Conservation (phyloP, 2,888 invertebrate genomes). For the Molorchus minor region DNA sequence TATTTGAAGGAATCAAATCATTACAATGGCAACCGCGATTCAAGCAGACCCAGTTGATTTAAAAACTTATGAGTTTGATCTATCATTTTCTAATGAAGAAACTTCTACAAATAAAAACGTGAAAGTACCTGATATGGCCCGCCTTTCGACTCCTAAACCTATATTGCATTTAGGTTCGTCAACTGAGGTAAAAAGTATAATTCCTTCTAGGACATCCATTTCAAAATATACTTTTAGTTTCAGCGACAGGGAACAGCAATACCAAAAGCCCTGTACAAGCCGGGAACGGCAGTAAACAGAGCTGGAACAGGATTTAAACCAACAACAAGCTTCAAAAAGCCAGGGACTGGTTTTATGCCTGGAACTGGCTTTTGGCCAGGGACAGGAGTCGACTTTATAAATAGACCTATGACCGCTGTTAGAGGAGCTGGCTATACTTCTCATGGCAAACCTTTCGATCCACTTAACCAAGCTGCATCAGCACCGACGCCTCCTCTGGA, state of each 20-base stretch:
- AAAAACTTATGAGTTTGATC: constrained; percentile 30
- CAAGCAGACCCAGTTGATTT: constrained; percentile 26
- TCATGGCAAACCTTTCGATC: constrained; percentile 76
- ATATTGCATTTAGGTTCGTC: constrained; percentile 68
- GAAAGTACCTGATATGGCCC: constrained; percentile 44
- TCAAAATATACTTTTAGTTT: constrained; percentile 45
- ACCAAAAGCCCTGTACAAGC: constrained; percentile 52
- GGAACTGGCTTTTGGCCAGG: constrained; percentile 61
- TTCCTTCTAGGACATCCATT: background rate
- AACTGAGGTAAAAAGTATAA: constrained; percentile 61
- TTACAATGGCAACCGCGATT: constrained; percentile 16
- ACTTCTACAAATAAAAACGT: constrained; percentile 28
- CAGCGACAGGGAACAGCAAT: constrained; percentile 48
- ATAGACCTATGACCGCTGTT: constrained; percentile 94
- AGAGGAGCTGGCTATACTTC: constrained; percentile 96
- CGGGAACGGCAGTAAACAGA: constrained; percentile 49
- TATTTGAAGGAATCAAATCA: background rate
- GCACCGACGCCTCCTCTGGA: constrained; percentile 71
- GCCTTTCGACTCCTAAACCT: constrained; percentile 62
- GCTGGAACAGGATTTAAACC: constrained; percentile 55
- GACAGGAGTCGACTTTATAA: constrained; percentile 57
- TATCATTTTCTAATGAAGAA: constrained; percentile 33
- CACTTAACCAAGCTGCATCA: constrained; percentile 73
- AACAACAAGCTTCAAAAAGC: constrained; percentile 52
- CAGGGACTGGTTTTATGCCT: constrained; percentile 50